Percentiles rank a stretch among this genome's conserved stretches.
phyloP scores from a whole-genome alignment of 2,113 vertebrate species.

The Sylvia atricapilla region DNA sequence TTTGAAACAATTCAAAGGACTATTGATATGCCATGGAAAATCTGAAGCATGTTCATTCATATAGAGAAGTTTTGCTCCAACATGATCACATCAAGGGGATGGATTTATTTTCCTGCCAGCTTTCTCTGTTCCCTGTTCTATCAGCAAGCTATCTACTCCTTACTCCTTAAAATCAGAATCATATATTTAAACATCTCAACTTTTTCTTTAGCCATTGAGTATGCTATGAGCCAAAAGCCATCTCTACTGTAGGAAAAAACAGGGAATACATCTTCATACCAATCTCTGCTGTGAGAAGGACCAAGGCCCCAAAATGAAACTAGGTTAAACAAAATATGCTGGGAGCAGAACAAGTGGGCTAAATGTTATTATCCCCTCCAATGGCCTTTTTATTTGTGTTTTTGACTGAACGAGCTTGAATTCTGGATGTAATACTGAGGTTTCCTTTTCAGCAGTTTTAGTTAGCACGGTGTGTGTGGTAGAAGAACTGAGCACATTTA shows the following conservation, averaged over 20 bases:
- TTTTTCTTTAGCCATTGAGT: neutral
- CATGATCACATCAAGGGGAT: neutral
- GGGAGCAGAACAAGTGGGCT: neutral
- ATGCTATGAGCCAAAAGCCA: neutral
- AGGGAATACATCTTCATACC: neutral
- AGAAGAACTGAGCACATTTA: neutral
- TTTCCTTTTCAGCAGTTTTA: neutral
- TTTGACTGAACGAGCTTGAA: neutral
- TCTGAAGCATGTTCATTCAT: neutral
- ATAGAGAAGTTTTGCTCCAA: neutral
- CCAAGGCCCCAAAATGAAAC: neutral
- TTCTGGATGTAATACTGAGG: neutral
- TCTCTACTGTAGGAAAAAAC: neutral
- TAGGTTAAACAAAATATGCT: neutral
- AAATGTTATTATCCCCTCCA: neutral
- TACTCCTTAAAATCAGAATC: neutral
- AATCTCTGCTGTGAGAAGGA: neutral
- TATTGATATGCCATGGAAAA: neutral
- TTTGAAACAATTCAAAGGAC: slow-evolving; percentile 19
- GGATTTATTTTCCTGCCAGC: neutral
- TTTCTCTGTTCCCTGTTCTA: neutral
- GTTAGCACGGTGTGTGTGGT: neutral
- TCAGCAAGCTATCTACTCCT: neutral
- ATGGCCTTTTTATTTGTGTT: neutral
- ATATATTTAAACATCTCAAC: neutral